Conservation (phyloP, 2,113 vertebrate genomes). For the Thinocorus orbignyianus region DNA sequence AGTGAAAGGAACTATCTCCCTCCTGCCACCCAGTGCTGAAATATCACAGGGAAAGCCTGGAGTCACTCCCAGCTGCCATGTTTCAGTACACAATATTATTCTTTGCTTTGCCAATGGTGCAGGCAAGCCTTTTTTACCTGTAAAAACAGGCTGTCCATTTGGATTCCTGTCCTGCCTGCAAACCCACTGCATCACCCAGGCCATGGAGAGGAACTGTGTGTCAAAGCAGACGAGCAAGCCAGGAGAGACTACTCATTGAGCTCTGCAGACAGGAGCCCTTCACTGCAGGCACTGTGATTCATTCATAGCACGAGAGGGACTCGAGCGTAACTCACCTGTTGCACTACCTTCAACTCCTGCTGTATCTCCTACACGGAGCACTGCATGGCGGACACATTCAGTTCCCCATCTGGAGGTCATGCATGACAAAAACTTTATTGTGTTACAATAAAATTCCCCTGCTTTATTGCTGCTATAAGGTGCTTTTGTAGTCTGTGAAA, state of each 20-base stretch:
- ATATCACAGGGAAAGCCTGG: not conserved
- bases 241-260: not conserved
- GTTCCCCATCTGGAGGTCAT: not conserved
- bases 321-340: fast-evolving
- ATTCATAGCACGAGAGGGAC: not conserved
- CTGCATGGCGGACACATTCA: fast-evolving
- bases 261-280: not conserved
- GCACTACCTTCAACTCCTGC: not conserved
- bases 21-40: not conserved
- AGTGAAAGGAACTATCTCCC: not conserved
- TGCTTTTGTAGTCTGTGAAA: not conserved
- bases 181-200: not conserved
- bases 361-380: fast-evolving
- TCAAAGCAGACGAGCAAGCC: not conserved
- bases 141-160: not conserved
- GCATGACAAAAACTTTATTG: not conserved
- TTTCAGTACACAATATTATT: fast-evolving
- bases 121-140: not conserved
- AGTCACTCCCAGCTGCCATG: not conserved
- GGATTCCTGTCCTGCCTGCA: not conserved
- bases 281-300: not conserved
- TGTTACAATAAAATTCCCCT: not conserved
- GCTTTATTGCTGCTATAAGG: not conserved
- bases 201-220: not conserved
- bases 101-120: not conserved